Percentiles rank a stretch among this genome's conserved stretches.
Evolutionary conservation across 2,888 invertebrate species (phyloP).

Genomic region (Cephus sareptanus): DNA sequence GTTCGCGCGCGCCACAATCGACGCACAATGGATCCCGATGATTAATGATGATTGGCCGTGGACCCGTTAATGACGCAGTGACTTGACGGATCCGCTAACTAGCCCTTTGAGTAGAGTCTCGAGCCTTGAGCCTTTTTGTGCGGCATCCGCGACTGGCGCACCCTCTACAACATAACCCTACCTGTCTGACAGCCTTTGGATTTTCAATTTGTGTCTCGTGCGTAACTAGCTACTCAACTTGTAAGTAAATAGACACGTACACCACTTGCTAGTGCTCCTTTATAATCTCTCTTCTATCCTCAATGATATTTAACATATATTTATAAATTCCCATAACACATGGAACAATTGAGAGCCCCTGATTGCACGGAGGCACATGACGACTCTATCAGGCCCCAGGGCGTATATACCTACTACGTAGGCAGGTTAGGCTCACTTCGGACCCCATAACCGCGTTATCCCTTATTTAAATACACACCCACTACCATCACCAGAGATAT

Average conservation of each 20-base stretch:
- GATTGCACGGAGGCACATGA: constrained; percentile 49
- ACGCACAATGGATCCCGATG: constrained; percentile 41
- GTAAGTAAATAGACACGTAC: background rate
- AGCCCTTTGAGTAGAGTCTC: constrained; percentile 43
- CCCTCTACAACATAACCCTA: background rate
- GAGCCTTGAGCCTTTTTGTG: background rate
- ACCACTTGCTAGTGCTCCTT: background rate
- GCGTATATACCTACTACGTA: constrained; percentile 12
- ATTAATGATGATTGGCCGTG: constrained; percentile 60
- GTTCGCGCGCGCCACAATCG: constrained; percentile 11
- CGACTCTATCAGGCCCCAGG: constrained; percentile 48
- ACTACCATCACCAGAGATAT: constrained; percentile 36
- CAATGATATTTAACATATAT: background rate
- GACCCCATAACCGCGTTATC: constrained; percentile 37
- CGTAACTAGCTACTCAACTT: background rate
- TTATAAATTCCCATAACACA: constrained; percentile 9
- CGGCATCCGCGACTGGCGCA: background rate
- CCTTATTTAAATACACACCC: constrained; percentile 44
- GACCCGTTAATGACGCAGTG: constrained; percentile 62
- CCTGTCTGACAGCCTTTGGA: background rate
- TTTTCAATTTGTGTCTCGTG: background rate
- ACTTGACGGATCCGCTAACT: constrained; percentile 62
- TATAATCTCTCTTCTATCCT: background rate
- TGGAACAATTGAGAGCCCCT: constrained; percentile 45
- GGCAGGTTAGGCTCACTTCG: constrained; percentile 18